These are phyloP conservation scores for Aplidium turbinatum DNA, from an alignment of 23 tunicate genomes.

Conservation along the genomic window DNA sequence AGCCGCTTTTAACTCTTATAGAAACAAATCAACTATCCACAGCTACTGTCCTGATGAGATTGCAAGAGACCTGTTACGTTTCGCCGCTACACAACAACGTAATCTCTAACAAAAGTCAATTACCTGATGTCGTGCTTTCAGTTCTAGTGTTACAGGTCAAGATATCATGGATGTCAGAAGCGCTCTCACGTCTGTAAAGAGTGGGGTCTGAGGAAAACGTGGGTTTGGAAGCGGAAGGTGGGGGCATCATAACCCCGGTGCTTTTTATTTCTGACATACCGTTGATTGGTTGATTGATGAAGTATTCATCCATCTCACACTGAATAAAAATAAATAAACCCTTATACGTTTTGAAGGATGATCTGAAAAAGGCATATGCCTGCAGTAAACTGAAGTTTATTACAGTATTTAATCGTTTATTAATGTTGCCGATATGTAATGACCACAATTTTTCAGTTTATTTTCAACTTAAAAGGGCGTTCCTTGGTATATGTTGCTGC, in stretches of 20 bases:
- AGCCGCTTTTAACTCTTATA: no score
- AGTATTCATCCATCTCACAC: slow-evolving; percentile 51
- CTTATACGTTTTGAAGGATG: no score
- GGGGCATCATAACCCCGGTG: slow-evolving; percentile 50
- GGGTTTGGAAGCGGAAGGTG: slow-evolving; percentile 47
- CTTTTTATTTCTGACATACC: slow-evolving; percentile 13
- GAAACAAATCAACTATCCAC: no score
- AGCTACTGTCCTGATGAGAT: no score
- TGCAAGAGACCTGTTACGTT: no score
- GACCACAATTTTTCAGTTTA: no score
- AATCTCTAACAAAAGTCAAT: no score
- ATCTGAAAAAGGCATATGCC: neutral
- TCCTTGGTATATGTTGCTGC: no score
- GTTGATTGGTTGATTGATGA: slow-evolving; percentile 27
- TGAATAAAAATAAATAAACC: slow-evolving; percentile 2
- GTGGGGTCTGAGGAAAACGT: slow-evolving; percentile 72
- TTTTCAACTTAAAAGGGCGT: no score
- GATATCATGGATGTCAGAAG: slow-evolving; percentile 83
- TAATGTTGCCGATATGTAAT: no score
- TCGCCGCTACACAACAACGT: no score
- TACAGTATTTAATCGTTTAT: no score
- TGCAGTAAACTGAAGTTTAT: neutral
- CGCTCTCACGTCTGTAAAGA: slow-evolving; percentile 79
- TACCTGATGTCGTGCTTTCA: neutral
- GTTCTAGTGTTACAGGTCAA: slow-evolving; percentile 12